Percentiles rank a stretch among this genome's conserved stretches.
Conservation (phyloP, 2,888 invertebrate genomes). For the Taphrorychus bicolor region DNA sequence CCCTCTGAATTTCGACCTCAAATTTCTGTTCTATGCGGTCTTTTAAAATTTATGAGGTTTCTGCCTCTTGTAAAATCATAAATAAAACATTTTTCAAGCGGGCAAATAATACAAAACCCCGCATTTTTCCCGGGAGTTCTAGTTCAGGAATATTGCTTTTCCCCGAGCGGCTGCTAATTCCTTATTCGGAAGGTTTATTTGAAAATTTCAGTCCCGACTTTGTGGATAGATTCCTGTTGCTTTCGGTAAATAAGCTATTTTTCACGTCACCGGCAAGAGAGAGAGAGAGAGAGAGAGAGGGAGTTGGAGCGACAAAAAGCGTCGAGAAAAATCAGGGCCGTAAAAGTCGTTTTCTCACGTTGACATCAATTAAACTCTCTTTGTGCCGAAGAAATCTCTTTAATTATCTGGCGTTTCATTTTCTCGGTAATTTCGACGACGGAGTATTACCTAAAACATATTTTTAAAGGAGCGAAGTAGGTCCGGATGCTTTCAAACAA, state of each 20-base stretch:
- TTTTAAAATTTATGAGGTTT: conserved; percentile 16
- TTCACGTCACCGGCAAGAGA: too few species aligned
- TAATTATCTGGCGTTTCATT: conserved; percentile 15
- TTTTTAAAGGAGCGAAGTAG: conserved; percentile 3
- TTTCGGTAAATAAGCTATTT: too few species aligned
- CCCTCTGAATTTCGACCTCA: neutral
- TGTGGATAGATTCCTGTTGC: neutral
- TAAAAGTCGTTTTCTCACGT: neutral
- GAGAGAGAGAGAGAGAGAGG: neutral
- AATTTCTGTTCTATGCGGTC: neutral
- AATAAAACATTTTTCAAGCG: conserved; percentile 11
- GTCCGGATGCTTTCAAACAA: conserved; percentile 15
- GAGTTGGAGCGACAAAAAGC: too few species aligned
- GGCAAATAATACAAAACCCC: conserved; percentile 3
- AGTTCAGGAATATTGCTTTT: neutral
- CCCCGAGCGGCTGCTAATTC: neutral
- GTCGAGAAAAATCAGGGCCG: neutral
- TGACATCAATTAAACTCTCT: conserved; percentile 25
- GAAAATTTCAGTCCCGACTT: neutral
- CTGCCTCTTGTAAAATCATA: conserved; percentile 6
- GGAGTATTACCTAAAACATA: conserved; percentile 6
- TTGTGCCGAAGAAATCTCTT: conserved; percentile 14
- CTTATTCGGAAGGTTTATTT: neutral
- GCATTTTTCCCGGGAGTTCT: neutral
- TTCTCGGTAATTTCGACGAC: conserved; percentile 8